A percentile compares a stretch with the other conserved stretches of the same genome.
phyloP scores from a whole-genome alignment of 2,888 invertebrate species.

The Pherbina coryleti region DNA sequence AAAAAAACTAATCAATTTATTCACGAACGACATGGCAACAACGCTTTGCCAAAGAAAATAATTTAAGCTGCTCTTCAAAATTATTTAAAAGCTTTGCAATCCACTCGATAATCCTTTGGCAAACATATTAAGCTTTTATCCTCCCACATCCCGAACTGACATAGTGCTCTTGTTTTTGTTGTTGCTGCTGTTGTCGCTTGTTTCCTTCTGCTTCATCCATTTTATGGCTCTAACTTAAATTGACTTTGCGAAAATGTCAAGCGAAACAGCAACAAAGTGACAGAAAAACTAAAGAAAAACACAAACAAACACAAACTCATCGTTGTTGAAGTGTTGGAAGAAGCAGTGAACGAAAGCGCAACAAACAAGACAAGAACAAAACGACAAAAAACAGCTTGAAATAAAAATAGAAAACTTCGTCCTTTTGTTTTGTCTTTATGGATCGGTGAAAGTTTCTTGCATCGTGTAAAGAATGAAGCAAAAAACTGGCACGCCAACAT shows the following conservation, averaged over 20 bases:
- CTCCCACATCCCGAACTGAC: neutral
- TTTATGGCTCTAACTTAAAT: constrained; percentile 50
- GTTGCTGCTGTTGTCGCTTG: neutral
- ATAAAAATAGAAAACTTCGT: too few species aligned
- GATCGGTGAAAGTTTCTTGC: constrained; percentile 9
- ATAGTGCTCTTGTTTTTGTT: constrained; percentile 1
- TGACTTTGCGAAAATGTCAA: constrained; percentile 51
- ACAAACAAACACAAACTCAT: constrained; percentile 37
- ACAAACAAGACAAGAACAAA: neutral
- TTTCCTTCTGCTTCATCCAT: constrained; percentile 1
- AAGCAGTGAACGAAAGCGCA: constrained; percentile 17
- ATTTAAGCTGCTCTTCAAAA: constrained; percentile 46
- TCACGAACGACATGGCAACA: constrained; percentile 34
- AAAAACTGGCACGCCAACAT: neutral
- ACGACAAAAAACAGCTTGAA: too few species aligned
- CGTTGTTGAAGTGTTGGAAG: constrained; percentile 55
- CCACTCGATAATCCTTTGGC: constrained; percentile 44
- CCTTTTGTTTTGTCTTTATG: neutral
- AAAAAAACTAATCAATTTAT: too few species aligned
- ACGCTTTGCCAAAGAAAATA: constrained; percentile 47
- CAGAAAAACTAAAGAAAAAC: constrained; percentile 25
- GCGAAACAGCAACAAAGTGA: constrained; percentile 33
- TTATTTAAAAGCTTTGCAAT: constrained; percentile 48
- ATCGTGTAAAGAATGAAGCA: neutral
- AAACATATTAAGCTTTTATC: constrained; percentile 38